Conservation (phyloP, 2,888 invertebrate genomes). For the Nomada fucata region DNA sequence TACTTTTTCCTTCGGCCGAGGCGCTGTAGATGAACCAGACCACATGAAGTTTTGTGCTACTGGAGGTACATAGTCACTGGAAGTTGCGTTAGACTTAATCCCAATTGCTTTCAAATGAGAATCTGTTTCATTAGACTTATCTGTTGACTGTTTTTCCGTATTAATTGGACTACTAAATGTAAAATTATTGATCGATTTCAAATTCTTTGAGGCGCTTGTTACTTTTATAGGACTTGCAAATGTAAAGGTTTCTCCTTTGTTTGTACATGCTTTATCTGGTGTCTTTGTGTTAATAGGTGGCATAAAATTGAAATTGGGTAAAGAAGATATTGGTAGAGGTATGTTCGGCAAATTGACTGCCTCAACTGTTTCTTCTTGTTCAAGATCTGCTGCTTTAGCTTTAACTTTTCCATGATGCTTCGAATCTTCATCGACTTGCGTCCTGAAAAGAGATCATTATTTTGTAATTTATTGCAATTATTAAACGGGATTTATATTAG, state of each 20-base stretch:
- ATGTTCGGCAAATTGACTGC: conserved; percentile 85
- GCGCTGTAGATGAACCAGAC: conserved; percentile 76
- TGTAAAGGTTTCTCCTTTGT: conserved; percentile 73
- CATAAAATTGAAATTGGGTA: conserved; percentile 86
- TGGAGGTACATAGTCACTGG: conserved; percentile 33
- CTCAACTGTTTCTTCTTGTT: conserved; percentile 83
- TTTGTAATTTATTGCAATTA: not conserved
- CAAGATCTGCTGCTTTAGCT: conserved; percentile 78
- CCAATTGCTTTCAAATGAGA: conserved; percentile 55
- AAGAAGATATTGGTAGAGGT: conserved; percentile 86
- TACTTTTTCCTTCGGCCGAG: conserved; percentile 76
- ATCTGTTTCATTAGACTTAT: conserved; percentile 60
- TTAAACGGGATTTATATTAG: not conserved
- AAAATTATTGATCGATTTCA: conserved; percentile 85
- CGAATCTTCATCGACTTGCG: conserved; percentile 76
- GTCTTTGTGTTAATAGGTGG: conserved; percentile 78
- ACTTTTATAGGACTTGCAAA: conserved; percentile 85
- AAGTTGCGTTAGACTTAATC: conserved; percentile 55
- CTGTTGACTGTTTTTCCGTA: conserved; percentile 63
- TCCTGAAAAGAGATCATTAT: conserved; percentile 63
- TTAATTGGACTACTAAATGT: conserved; percentile 86
- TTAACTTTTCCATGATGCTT: conserved; percentile 84
- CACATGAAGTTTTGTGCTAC: conserved; percentile 79
- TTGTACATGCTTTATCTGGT: conserved; percentile 48
- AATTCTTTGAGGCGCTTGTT: conserved; percentile 82